Percentiles rank a stretch among this genome's conserved stretches.
Evolutionary conservation across 37 sponge, comb jelly and placozoan species (phyloP).

Genomic region (Ephydatia muelleri): DNA sequence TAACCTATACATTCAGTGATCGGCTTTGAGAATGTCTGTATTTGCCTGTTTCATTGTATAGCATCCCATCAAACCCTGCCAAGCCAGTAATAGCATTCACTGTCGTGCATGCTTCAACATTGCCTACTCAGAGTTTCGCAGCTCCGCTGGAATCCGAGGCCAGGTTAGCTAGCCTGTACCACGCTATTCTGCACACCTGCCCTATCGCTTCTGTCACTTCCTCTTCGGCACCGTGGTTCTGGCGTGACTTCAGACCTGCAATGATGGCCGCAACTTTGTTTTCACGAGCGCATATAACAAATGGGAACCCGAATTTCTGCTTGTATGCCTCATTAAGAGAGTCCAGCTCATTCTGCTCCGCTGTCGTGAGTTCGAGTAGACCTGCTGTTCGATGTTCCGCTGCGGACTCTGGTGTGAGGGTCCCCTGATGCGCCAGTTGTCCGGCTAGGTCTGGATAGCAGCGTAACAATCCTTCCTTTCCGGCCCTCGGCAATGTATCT

Average conservation of each 20-base stretch:
- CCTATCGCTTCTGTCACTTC: conserved; percentile 4
- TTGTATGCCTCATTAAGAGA: conserved; percentile 20
- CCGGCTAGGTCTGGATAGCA: conserved; percentile 38
- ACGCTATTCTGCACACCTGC: conserved; percentile 22
- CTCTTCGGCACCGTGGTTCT: neutral
- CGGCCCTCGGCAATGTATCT: neutral
- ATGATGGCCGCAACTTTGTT: conserved; percentile 31
- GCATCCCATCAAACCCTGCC: too few species aligned
- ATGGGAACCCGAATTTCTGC: conserved; percentile 31
- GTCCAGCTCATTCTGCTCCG: conserved; percentile 2
- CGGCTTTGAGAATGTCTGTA: too few species aligned
- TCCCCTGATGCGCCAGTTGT: neutral
- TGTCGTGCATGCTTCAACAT: too few species aligned
- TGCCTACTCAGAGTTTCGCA: neutral
- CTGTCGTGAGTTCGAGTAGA: neutral
- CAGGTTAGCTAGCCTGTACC: conserved; percentile 16
- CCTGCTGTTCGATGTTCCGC: conserved; percentile 28
- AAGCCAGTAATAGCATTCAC: too few species aligned
- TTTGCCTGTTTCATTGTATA: too few species aligned
- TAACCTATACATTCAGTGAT: too few species aligned
- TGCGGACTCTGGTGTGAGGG: conserved; percentile 11
- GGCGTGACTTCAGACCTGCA: conserved; percentile 5
- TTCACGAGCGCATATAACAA: conserved; percentile 43
- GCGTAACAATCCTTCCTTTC: conserved; percentile 20
- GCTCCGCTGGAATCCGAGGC: neutral